These are phyloP conservation scores for Tenebrosternarchus preto DNA, from an alignment of 2,113 vertebrate genomes.

Conservation along the genomic window DNA sequence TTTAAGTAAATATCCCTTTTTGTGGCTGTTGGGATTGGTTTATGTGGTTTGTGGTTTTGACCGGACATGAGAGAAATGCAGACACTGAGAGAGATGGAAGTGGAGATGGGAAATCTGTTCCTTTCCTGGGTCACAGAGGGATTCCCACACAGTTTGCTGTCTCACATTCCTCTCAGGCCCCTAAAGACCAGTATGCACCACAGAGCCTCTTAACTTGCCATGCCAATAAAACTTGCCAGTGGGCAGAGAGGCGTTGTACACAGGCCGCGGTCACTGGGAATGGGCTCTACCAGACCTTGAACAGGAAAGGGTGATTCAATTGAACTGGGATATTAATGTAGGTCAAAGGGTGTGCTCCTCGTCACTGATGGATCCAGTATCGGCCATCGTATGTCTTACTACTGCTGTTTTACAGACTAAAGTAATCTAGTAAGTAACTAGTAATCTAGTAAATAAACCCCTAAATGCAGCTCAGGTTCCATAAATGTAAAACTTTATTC, in stretches of 20 bases:
- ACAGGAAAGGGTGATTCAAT: background rate
- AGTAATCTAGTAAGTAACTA: too few species aligned
- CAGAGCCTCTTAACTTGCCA: background rate
- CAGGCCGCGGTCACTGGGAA: background rate
- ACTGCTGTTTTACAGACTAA: too few species aligned
- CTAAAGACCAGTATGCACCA: background rate
- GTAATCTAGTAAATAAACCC: background rate
- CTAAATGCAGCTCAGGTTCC: background rate
- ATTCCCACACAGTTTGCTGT: slow-evolving; percentile 12
- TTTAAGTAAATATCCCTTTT: background rate
- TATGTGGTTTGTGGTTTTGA: background rate
- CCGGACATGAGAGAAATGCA: background rate
- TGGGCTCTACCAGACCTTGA: background rate
- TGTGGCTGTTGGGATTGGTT: background rate
- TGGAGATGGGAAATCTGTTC: background rate
- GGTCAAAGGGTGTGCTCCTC: background rate
- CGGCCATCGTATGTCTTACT: too few species aligned
- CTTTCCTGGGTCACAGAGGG: background rate
- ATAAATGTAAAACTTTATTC: too few species aligned
- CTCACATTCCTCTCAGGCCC: background rate
- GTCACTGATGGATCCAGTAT: background rate
- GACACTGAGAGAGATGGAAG: background rate
- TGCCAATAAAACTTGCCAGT: background rate
- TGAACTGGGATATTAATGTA: background rate
- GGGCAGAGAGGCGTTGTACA: background rate